Percentiles rank a stretch among this genome's conserved stretches.
These are phyloP conservation scores for Nephrotoma guestfalica DNA, from an alignment of 2,888 invertebrate genomes.

Conservation along the genomic window DNA sequence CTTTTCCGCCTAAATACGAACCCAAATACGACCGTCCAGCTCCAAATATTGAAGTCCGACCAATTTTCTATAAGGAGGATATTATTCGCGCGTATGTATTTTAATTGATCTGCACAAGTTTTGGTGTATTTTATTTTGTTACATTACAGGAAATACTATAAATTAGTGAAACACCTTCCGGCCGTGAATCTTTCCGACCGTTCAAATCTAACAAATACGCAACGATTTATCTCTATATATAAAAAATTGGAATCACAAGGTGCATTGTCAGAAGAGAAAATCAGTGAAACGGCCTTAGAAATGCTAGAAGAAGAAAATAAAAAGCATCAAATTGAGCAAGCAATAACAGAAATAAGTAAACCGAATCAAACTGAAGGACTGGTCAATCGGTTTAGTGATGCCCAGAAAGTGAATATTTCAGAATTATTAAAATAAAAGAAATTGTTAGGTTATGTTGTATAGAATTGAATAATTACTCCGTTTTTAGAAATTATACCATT, in stretches of 20 bases:
- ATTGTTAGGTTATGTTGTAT: background rate
- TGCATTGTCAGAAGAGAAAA: conserved; percentile 36
- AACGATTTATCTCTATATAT: conserved; percentile 46
- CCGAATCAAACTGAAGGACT: conserved; percentile 12
- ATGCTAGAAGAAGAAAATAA: conserved; percentile 26
- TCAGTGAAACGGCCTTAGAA: conserved; percentile 35
- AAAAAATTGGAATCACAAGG: conserved; percentile 40
- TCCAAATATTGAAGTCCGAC: conserved; percentile 42
- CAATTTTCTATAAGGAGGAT: conserved; percentile 77
- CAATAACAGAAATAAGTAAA: background rate
- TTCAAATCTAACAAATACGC: conserved; percentile 39
- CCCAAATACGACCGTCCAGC: conserved; percentile 59
- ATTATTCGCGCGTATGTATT: conserved; percentile 61
- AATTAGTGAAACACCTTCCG: conserved; percentile 39
- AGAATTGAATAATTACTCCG: background rate
- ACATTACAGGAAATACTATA: conserved; percentile 49
- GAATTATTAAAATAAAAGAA: conserved; percentile 25
- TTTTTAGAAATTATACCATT: background rate
- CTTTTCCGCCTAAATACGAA: conserved; percentile 77
- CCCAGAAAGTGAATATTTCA: conserved; percentile 21
- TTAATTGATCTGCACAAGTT: background rate
- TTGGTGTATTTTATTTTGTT: background rate
- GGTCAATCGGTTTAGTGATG: conserved; percentile 22
- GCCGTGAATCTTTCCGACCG: conserved; percentile 39
- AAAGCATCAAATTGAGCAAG: conserved; percentile 5